Evolutionary conservation across 37 sponge, comb jelly and placozoan genomes (phyloP).

Genomic region (Eunapius fragilis): DNA sequence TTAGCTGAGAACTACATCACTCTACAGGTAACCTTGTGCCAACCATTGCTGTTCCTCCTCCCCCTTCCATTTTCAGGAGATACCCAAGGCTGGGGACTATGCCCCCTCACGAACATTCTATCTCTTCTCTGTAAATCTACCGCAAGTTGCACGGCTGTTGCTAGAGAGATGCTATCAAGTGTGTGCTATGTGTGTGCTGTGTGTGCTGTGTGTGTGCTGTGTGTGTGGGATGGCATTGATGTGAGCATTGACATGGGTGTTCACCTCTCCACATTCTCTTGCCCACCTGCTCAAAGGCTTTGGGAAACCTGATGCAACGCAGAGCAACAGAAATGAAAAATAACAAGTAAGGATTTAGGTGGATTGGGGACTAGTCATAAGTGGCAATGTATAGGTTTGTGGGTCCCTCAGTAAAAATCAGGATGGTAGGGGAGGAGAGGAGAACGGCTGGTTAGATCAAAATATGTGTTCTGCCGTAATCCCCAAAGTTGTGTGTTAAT

Average conservation of each 20-base stretch:
- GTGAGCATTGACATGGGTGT: not conserved
- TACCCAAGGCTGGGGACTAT: constrained; percentile 86
- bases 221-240: too few species aligned
- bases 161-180: constrained; percentile 80
- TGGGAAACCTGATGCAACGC: constrained; percentile 67
- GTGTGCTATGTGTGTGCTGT: not conserved
- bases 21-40: constrained; percentile 48
- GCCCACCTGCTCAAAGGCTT: too few species aligned
- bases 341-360: constrained; percentile 73
- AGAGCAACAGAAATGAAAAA: constrained; percentile 37
- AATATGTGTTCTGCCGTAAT: not conserved
- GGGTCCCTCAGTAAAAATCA: too few species aligned
- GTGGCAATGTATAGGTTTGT: too few species aligned
- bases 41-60: too few species aligned
- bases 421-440: too few species aligned
- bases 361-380: not conserved
- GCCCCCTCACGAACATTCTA: constrained; percentile 92
- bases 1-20: constrained; percentile 84
- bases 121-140: constrained; percentile 84
- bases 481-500: not conserved
- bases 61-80: constrained; percentile 77
- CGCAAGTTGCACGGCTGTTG: constrained; percentile 66
- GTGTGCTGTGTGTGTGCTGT: not conserved
- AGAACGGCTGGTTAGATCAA: too few species aligned
- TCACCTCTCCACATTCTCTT: not conserved